phyloP scores from a whole-genome alignment of 2,888 invertebrate species.

The Argyresthia goedartella region DNA sequence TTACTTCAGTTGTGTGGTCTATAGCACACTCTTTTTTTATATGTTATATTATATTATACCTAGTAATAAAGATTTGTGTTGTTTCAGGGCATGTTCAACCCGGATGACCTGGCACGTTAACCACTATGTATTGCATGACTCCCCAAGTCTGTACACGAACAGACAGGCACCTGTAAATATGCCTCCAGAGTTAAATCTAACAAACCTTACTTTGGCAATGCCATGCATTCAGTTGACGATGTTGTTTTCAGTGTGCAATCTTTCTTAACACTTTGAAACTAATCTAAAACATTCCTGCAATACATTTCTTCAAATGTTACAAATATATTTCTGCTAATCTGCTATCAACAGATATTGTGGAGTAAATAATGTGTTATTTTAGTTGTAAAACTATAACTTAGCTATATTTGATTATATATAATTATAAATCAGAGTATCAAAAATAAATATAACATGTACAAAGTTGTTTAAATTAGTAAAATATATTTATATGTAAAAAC shows the following conservation, averaged over 20 bases:
- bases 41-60: too few relatives aligned
- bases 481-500: neutral
- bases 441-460: slow-evolving; percentile 3
- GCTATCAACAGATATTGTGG: neutral
- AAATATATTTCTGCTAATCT: neutral
- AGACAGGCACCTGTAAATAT: slow-evolving; percentile 9
- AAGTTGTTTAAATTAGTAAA: slow-evolving; percentile 2
- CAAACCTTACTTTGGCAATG: slow-evolving; percentile 4
- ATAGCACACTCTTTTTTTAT: too few relatives aligned
- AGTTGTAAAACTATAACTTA: neutral
- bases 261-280: too few relatives aligned
- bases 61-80: slow-evolving; percentile 16
- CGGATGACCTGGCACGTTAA: slow-evolving; percentile 81
- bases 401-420: neutral
- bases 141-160: slow-evolving; percentile 14
- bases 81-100: slow-evolving; percentile 89
- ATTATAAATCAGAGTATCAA: neutral
- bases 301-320: slow-evolving; percentile 10
- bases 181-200: slow-evolving; percentile 19
- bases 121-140: slow-evolving; percentile 47
- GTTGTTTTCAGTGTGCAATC: slow-evolving; percentile 51
- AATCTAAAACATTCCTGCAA: slow-evolving; percentile 33
- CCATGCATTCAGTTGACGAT: too few relatives aligned
- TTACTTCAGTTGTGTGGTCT: too few relatives aligned
- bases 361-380: neutral